A percentile compares a stretch with the other conserved stretches of the same genome.
Conservation (phyloP, 2,888 invertebrate genomes). For the Zaprionus bogoriensis region DNA sequence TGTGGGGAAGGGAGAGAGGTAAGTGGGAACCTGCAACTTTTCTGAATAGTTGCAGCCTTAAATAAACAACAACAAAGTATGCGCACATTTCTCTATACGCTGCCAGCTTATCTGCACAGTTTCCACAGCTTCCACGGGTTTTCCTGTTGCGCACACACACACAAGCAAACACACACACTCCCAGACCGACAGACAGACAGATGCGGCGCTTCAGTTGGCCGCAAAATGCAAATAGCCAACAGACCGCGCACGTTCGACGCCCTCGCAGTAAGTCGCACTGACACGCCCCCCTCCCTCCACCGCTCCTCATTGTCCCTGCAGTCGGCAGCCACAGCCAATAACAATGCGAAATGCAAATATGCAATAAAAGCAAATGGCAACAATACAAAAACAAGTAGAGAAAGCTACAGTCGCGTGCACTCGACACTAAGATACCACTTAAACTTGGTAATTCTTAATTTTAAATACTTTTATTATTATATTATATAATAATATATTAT, state of each 20-base stretch:
- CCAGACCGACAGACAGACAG: slow-evolving; percentile 7
- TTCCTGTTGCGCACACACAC: slow-evolving; percentile 1
- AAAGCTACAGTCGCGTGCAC: too few relatives aligned
- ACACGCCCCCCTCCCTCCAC: slow-evolving; percentile 35
- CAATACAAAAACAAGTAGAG: slow-evolving; percentile 10
- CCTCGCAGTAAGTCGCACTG: slow-evolving; percentile 4
- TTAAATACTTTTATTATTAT: slow-evolving; percentile 2
- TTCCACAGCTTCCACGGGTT: slow-evolving; percentile 27
- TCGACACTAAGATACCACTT: too few relatives aligned
- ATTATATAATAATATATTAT: too few relatives aligned
- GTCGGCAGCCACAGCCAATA: slow-evolving; percentile 53
- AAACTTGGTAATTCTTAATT: neutral
- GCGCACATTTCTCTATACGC: slow-evolving; percentile 21
- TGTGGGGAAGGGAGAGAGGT: neutral
- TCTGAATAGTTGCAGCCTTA: slow-evolving; percentile 33
- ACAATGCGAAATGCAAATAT: slow-evolving; percentile 75
- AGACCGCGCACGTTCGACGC: slow-evolving; percentile 8
- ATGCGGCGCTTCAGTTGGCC: slow-evolving; percentile 38
- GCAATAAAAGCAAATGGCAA: slow-evolving; percentile 64
- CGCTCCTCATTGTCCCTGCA: neutral
- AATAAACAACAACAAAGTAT: slow-evolving; percentile 42
- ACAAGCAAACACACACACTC: slow-evolving; percentile 10
- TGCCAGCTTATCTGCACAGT: slow-evolving; percentile 6
- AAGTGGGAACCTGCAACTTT: slow-evolving; percentile 1
- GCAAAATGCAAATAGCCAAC: slow-evolving; percentile 59